Evolutionary conservation across 1,140 invertebrate genomes (phyloP), one percentile per base, ranked within the genome.

Genomic region (Holotrichia oblita): DNA sequence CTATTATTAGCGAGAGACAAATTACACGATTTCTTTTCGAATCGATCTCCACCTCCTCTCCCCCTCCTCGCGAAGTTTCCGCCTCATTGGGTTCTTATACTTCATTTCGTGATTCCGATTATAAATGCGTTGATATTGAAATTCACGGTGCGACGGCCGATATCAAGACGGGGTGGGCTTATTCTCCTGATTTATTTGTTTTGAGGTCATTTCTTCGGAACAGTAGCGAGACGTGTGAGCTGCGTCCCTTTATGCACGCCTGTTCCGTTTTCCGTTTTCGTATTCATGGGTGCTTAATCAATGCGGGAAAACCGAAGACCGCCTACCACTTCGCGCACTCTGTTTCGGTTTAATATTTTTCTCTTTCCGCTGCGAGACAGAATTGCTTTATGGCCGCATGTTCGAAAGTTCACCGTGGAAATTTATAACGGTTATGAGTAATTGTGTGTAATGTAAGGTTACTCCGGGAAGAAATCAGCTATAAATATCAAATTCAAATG

Each of bases 111-210:
- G 22, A 69, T 69, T 69, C 61, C 9, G 61, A 69, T 69, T 69
- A 69, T 69, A 69, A 69, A 69, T 69, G 61, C 61, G 61, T 69
- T 69, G 61, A 69, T 69, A 69, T 69, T 69, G 61, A 69, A 69
- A 69, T 69, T 69, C 61, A 69, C 61, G 61, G 61, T 69, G 61
- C 61, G 61, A 69, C 61, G 61, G 12, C 61, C 61, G 61, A 69
- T 69, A 69, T 69, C 61, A 69, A 69, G 22, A 24, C 61, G 61
- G n/a, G n/a, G n/a, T n/a, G n/a, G n/a, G 27, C 61, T 69, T 27
- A 69, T 69, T 69, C 61, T 10, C n/a, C 20, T 69, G 61, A 69
- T 69, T 69, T 69, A 69, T 69, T 69, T 69, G 27, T 69, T 69
- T 69, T 34, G 61, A 69, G 61, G 61, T 69, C 61, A 69, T 69